These are phyloP conservation scores for Aythya baeri DNA, from an alignment of 2,113 vertebrate genomes.

Conservation along the genomic window DNA sequence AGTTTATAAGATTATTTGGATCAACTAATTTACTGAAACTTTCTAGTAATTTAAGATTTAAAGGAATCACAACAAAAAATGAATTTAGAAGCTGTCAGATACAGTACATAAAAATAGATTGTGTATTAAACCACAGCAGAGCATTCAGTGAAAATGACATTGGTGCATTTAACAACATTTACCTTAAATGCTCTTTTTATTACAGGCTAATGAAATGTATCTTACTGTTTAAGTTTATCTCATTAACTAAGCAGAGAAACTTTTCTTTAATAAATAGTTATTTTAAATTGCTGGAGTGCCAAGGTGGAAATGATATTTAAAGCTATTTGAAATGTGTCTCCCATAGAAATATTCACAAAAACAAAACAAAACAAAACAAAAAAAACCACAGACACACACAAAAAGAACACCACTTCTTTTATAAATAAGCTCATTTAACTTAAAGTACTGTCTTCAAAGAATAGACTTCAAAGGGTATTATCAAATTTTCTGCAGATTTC, in stretches of 20 bases:
- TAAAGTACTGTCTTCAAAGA: constrained; percentile 74
- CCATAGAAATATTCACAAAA: constrained; percentile 57
- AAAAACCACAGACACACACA: too few relatives aligned
- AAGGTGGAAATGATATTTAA: constrained; percentile 73
- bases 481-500: constrained; percentile 72
- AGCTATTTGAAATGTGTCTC: constrained; percentile 70
- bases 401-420: constrained; percentile 5
- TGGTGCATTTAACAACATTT: constrained; percentile 48
- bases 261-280: constrained; percentile 75
- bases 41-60: constrained; percentile 45
- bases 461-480: constrained; percentile 72
- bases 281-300: constrained; percentile 68
- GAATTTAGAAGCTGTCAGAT: constrained; percentile 54
- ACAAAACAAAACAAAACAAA: neutral
- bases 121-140: constrained; percentile 24
- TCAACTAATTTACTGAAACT: constrained; percentile 34
- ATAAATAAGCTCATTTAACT: constrained; percentile 69
- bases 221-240: constrained; percentile 68
- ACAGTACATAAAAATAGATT: constrained; percentile 45
- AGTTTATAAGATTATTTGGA: constrained; percentile 44
- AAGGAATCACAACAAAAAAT: constrained; percentile 32
- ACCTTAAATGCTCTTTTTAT: constrained; percentile 57
- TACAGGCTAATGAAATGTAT: constrained; percentile 59
- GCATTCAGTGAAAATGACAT: constrained; percentile 46
- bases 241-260: constrained; percentile 59